phyloP scores from a whole-genome alignment of 1,140 invertebrate genomes.

The Lordiphosa clarofinis region DNA sequence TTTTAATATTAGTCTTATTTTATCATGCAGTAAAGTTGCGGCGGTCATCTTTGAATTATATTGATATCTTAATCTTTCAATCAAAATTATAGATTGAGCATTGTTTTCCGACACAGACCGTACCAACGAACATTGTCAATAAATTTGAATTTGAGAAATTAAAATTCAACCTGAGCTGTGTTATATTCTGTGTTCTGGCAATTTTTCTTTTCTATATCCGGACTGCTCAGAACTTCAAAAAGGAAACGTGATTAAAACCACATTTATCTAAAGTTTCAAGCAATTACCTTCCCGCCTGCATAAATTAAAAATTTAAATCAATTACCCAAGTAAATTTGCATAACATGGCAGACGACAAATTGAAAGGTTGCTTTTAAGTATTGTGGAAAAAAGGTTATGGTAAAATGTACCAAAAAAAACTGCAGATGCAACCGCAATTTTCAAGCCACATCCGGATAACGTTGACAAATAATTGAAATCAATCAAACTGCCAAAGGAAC shows the following conservation, averaged over 20 bases:
- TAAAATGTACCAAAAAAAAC: not conserved
- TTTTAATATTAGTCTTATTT: too few relatives aligned
- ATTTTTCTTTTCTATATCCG: too few relatives aligned
- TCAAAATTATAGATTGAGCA: too few relatives aligned
- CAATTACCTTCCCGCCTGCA: not conserved
- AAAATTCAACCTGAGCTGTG: too few relatives aligned
- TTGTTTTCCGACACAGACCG: too few relatives aligned
- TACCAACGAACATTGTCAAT: too few relatives aligned
- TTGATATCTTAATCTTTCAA: too few relatives aligned
- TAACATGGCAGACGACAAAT: constrained; percentile 39
- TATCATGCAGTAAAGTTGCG: too few relatives aligned
- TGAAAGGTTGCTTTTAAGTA: constrained; percentile 3
- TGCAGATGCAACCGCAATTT: constrained; percentile 26
- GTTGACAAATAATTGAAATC: constrained; percentile 72
- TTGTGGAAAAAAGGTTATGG: constrained; percentile 7
- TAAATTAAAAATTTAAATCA: constrained; percentile 27
- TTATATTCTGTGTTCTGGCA: too few relatives aligned
- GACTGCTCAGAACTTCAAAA: too few relatives aligned
- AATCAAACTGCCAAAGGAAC: constrained; percentile 54
- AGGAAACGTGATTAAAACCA: constrained; percentile 1
- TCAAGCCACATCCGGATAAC: constrained; percentile 11
- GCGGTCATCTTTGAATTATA: too few relatives aligned
- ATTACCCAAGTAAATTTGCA: constrained; percentile 46
- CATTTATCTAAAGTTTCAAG: not conserved
- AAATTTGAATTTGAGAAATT: too few relatives aligned